phyloP scores from a whole-genome alignment of 2,888 invertebrate genomes.

The Cyclophora punctaria region DNA sequence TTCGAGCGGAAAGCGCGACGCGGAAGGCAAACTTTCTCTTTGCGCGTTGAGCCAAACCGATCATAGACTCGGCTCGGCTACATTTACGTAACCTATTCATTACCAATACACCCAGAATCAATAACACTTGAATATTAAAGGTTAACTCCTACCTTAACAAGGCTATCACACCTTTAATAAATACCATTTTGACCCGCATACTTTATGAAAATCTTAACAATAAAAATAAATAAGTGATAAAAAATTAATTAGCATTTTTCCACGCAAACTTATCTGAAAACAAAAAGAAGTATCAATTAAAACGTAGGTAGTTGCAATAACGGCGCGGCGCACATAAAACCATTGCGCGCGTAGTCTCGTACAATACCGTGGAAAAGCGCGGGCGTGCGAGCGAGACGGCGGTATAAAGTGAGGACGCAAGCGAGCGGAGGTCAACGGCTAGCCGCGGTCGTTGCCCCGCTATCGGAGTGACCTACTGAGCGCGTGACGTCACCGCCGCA shows the following conservation, averaged over 20 bases:
- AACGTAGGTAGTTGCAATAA: constrained; percentile 37
- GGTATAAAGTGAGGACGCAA: constrained; percentile 59
- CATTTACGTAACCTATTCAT: constrained; percentile 12
- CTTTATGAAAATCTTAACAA: no score
- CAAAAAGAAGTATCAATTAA: constrained; percentile 34
- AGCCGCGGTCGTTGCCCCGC: constrained; percentile 76
- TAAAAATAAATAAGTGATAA: background rate
- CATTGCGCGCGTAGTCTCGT: constrained; percentile 30
- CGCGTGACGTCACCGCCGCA: constrained; percentile 73
- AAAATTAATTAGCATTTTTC: constrained; percentile 22
- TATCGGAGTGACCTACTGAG: constrained; percentile 77
- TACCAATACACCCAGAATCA: no score
- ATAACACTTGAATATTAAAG: no score
- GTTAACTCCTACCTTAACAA: no score
- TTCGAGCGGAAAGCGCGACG: constrained; percentile 69
- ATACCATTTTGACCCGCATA: no score
- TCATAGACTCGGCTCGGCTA: constrained; percentile 7
- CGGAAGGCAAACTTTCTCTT: constrained; percentile 73
- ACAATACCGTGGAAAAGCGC: constrained; percentile 54
- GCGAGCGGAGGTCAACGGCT: constrained; percentile 75
- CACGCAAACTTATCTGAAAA: constrained; percentile 27
- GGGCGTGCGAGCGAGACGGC: constrained; percentile 52
- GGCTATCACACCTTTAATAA: no score
- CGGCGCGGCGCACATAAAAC: constrained; percentile 28
- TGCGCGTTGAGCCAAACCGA: constrained; percentile 34